Conservation (phyloP, 92 coral and sea anemone genomes). For the Plumapathes pennacea region DNA sequence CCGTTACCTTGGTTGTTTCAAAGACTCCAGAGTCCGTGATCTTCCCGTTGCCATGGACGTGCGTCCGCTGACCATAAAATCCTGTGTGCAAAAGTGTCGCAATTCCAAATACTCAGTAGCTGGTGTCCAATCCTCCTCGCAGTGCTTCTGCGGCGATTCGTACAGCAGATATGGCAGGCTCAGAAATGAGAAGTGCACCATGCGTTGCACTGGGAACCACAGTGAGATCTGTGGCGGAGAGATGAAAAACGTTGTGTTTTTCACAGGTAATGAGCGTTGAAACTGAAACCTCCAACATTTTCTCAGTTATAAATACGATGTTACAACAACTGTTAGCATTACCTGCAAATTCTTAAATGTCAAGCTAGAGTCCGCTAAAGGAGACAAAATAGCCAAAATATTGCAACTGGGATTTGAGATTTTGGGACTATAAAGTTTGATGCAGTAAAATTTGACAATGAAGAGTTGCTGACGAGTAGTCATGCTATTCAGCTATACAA, state of each 20-base stretch:
- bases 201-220: constrained; percentile 66
- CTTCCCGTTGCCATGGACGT: constrained; percentile 42
- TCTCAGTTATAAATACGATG: too few species aligned
- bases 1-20: constrained; percentile 73
- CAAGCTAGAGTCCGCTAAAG: too few species aligned
- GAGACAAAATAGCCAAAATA: too few species aligned
- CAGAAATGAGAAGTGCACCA: constrained; percentile 58
- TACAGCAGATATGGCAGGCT: constrained; percentile 82
- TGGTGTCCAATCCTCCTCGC: constrained; percentile 73
- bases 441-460: too few species aligned
- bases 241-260: constrained; percentile 75
- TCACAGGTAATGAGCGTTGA: constrained; percentile 81
- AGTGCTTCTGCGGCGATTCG: constrained; percentile 71
- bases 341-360: too few species aligned
- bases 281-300: too few species aligned
- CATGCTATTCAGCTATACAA: too few species aligned
- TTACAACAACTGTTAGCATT: too few species aligned
- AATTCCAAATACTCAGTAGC: constrained; percentile 68
- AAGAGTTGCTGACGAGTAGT: too few species aligned
- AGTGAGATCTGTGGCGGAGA: constrained; percentile 89
- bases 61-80: constrained; percentile 67
- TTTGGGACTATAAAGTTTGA: too few species aligned
- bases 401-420: too few species aligned
- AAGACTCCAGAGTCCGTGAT: constrained; percentile 57
- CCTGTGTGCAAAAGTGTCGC: constrained; percentile 67